Conservation (phyloP, 1,140 invertebrate genomes). For the Tetramorium alpestre region DNA sequence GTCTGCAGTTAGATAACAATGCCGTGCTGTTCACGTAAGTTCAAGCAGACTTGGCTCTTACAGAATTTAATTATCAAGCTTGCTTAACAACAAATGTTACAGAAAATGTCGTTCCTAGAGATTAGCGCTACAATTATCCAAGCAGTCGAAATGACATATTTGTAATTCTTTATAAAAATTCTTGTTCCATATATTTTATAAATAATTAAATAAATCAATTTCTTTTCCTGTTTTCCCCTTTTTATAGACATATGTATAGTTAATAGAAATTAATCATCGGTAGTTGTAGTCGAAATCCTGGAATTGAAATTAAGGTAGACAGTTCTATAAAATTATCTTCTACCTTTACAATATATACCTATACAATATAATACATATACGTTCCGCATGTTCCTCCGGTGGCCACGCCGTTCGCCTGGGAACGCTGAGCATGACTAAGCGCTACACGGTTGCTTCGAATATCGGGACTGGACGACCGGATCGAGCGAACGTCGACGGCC, state of each 20-base stretch:
- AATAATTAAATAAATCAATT: background rate
- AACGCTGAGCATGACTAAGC: slow-evolving; percentile 81
- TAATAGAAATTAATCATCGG: background rate
- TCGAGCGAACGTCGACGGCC: slow-evolving; percentile 67
- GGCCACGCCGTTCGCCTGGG: slow-evolving; percentile 77
- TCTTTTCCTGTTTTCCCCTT: background rate
- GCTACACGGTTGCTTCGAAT: slow-evolving; percentile 67
- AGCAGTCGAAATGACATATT: background rate
- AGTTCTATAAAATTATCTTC: background rate
- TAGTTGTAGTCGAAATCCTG: background rate
- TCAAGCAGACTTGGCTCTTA: background rate
- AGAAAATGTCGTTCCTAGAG: background rate
- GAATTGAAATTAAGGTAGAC: background rate
- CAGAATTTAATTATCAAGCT: background rate
- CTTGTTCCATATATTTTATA: background rate
- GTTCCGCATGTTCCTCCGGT: slow-evolving; percentile 41
- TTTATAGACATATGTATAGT: background rate
- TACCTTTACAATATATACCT: slow-evolving; percentile 1
- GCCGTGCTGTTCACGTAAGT: background rate
- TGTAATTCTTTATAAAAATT: background rate
- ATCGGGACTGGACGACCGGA: slow-evolving; percentile 69
- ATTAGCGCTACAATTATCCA: background rate
- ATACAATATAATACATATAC: slow-evolving; percentile 19
- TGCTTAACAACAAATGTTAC: background rate
- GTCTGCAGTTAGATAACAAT: background rate